phyloP scores from a whole-genome alignment of 2,888 invertebrate species.

The Catocala fraxini region DNA sequence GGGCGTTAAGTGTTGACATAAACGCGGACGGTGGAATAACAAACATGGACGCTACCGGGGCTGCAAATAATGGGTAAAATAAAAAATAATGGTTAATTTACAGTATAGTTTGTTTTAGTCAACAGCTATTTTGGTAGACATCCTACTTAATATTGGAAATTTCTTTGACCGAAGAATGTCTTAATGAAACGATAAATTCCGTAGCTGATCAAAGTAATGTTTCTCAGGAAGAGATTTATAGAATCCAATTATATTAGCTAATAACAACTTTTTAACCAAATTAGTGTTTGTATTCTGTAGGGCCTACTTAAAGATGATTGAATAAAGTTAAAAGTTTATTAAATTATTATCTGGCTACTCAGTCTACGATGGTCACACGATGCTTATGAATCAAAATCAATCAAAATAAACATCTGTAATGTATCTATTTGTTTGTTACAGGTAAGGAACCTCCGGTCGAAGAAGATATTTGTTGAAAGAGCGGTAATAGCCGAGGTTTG shows the following conservation, averaged over 20 bases:
- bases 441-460: conserved; percentile 42
- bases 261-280: conserved; percentile 33
- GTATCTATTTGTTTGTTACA: conserved; percentile 51
- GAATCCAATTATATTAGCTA: conserved; percentile 44
- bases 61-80: conserved; percentile 22
- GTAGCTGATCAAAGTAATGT: conserved; percentile 57
- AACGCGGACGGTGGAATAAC: conserved; percentile 37
- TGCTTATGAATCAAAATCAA: too few species aligned
- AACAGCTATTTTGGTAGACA: conserved; percentile 44
- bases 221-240: conserved; percentile 46
- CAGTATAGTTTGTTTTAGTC: conserved; percentile 30
- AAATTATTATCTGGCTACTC: too few species aligned
- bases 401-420: conserved; percentile 4
- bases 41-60: conserved; percentile 27
- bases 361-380: too few species aligned
- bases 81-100: conserved; percentile 23
- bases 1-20: conserved; percentile 38
- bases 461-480: conserved; percentile 19
- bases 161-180: conserved; percentile 59
- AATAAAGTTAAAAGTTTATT: conserved; percentile 8
- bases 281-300: conserved; percentile 20
- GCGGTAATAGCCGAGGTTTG: conserved; percentile 26
- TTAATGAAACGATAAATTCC: conserved; percentile 66
- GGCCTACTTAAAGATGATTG: conserved; percentile 33
- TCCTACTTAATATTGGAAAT: conserved; percentile 49